A percentile compares a stretch with the other conserved stretches of the same genome.
These are phyloP conservation scores for Drosophila fuyamai DNA, from an alignment of 1,140 invertebrate species.

Conservation along the genomic window DNA sequence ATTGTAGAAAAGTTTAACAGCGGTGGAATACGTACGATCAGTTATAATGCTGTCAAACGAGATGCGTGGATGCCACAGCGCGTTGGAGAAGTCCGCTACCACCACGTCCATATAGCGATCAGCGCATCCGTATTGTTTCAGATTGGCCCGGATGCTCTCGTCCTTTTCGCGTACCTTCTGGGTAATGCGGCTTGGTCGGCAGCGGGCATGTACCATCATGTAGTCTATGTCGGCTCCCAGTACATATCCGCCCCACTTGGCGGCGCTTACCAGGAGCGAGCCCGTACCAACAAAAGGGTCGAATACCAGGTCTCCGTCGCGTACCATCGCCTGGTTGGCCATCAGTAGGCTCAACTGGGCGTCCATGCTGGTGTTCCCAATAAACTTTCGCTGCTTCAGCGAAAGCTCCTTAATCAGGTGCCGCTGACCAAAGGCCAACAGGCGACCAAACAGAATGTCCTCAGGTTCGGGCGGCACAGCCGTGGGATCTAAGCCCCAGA, in stretches of 20 bases:
- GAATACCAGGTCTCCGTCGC: slow-evolving; percentile 90
- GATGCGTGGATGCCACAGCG: slow-evolving; percentile 90
- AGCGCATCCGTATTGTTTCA: slow-evolving; percentile 93
- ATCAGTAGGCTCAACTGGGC: slow-evolving; percentile 95
- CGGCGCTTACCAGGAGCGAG: slow-evolving; percentile 95
- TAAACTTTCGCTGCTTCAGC: slow-evolving; percentile 95
- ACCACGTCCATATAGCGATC: slow-evolving; percentile 93
- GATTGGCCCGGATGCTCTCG: slow-evolving; percentile 94
- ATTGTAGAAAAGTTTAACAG: not conserved
- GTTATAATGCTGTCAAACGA: slow-evolving; percentile 95
- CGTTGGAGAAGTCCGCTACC: slow-evolving; percentile 94
- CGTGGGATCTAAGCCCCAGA: slow-evolving; percentile 92
- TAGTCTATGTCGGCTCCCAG: slow-evolving; percentile 97
- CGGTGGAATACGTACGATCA: slow-evolving; percentile 91
- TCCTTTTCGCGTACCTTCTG: slow-evolving; percentile 92
- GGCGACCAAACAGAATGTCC: slow-evolving; percentile 93
- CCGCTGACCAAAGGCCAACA: slow-evolving; percentile 92
- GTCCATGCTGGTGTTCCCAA: slow-evolving; percentile 99
- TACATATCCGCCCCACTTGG: slow-evolving; percentile 95
- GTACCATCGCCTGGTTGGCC: slow-evolving; percentile 95
- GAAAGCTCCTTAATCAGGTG: slow-evolving; percentile 92
- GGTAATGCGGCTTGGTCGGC: slow-evolving; percentile 90
- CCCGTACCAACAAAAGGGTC: slow-evolving; percentile 99
- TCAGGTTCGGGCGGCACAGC: slow-evolving; percentile 90
- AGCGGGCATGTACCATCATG: slow-evolving; percentile 95